A percentile compares a stretch with the other conserved stretches of the same genome.
Conservation (phyloP, 2,113 vertebrate genomes). For the Trichomycterus rosablanca region DNA sequence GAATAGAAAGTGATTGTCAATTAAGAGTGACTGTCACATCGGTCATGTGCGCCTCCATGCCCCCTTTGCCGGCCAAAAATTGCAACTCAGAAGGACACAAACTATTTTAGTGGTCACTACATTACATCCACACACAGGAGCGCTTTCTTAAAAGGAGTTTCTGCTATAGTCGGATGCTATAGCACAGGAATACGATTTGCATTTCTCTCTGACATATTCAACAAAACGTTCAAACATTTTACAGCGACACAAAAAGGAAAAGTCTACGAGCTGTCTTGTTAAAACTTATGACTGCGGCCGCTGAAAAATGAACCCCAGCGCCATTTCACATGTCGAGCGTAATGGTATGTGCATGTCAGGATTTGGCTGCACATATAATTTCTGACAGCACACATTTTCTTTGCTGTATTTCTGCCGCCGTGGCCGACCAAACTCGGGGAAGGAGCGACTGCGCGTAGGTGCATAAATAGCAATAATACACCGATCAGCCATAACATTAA, state of each 20-base stretch:
- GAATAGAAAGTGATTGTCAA: too few species aligned
- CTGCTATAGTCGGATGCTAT: background rate
- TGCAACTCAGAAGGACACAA: too few species aligned
- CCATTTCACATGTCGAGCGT: conserved; percentile 25
- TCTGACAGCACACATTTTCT: conserved; percentile 29
- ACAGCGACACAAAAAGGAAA: background rate
- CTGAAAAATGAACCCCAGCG: conserved; percentile 11
- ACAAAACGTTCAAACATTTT: conserved; percentile 9
- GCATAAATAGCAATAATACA: too few species aligned
- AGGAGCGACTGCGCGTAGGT: too few species aligned
- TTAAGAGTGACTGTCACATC: too few species aligned
- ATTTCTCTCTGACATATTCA: background rate
- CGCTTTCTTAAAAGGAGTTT: conserved; percentile 11
- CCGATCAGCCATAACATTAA: too few species aligned
- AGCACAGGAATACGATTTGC: background rate
- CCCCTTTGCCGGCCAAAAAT: too few species aligned
- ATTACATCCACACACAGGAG: background rate
- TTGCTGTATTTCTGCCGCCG: too few species aligned
- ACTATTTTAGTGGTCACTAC: too few species aligned
- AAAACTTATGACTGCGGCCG: conserved; percentile 3
- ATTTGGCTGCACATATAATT: conserved; percentile 29
- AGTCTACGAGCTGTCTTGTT: conserved; percentile 10
- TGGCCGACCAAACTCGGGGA: background rate
- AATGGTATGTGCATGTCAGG: conserved; percentile 24
- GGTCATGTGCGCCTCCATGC: too few species aligned